Evolutionary conservation across 2,888 invertebrate species (phyloP), one percentile per base, ranked within the genome.

Genomic region (Galerucella calmariensis): DNA sequence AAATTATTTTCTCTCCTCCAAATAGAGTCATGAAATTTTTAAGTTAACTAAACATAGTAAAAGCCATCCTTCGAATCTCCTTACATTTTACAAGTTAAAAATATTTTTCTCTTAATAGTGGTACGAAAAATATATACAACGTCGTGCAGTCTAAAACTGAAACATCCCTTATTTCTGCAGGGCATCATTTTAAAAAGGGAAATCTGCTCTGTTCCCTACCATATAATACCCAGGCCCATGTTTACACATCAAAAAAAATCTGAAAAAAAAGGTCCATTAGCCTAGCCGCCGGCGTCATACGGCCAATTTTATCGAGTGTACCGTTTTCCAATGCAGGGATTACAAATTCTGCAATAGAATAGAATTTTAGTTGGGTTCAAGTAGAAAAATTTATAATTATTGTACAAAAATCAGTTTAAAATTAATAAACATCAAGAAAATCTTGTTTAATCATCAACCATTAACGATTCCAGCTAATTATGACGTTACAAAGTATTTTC

Each of bases 221-320:
- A 56, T 59, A 75, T 69, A 72, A 75, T 72, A 44, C 72, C 72
- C 66, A 56, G 66, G 67, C 69, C 72, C 53, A 67, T 75, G 75
- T 75, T 75, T 75, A 69, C 72, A 73, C 61, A 72, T 72, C 63
- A 63, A 69, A 72, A 72, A 69, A 75, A 75, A 66, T 67, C 61
- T n/a, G 53, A 68, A 72, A 71, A 56, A 61, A 61, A 69, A 78
- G 78, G 78, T 78, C 78, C 74, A 78, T 78, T 76, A 78, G 74
- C 78, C 72, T 75, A 41, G 78, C 78, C 78, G 44, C 65, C 66
- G 76, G 78, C 78, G 76, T 76, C 76, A 76, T 76, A 78, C 75
- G 70, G 58, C 75, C 73, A 74, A 76, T 75, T 75, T 75, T 58
- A 46, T 59, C 16, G 73, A 76, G 72, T 73, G 74, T 41, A 51